These are phyloP conservation scores for Odontomyia ornata DNA, from an alignment of 2,888 invertebrate genomes.

Conservation along the genomic window DNA sequence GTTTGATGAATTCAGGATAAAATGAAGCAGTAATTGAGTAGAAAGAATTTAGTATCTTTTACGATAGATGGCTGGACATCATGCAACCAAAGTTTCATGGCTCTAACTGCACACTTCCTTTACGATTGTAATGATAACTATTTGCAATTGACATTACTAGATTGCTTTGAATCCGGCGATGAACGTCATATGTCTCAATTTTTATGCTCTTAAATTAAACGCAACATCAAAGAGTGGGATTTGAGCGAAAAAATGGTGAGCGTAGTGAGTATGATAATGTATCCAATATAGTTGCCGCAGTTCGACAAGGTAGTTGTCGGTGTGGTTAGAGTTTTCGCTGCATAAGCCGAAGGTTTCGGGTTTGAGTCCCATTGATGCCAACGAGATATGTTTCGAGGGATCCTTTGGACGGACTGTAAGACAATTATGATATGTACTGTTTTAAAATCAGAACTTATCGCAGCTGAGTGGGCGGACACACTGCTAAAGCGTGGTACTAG, in stretches of 20 bases:
- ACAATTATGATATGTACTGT: too few species aligned
- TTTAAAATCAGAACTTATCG: too few species aligned
- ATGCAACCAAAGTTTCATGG: neutral
- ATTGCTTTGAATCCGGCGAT: neutral
- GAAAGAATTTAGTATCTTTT: neutral
- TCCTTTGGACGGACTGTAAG: too few species aligned
- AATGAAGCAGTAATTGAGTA: neutral
- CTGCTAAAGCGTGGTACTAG: too few species aligned
- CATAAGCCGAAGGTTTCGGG: too few species aligned
- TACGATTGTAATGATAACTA: neutral
- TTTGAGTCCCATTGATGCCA: too few species aligned
- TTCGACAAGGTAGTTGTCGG: neutral
- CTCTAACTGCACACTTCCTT: neutral
- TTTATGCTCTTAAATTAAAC: neutral
- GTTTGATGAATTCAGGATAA: neutral
- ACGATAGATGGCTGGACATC: neutral
- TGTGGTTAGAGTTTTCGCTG: too few species aligned
- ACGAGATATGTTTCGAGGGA: too few species aligned
- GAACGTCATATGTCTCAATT: neutral
- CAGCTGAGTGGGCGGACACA: too few species aligned
- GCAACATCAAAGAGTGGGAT: neutral
- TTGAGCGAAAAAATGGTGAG: neutral
- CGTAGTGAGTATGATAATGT: neutral
- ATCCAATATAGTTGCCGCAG: neutral
- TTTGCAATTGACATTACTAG: neutral